These are phyloP conservation scores for Vannuccia rotundouncinata DNA, from an alignment of 2,888 invertebrate genomes.

Conservation along the genomic window DNA sequence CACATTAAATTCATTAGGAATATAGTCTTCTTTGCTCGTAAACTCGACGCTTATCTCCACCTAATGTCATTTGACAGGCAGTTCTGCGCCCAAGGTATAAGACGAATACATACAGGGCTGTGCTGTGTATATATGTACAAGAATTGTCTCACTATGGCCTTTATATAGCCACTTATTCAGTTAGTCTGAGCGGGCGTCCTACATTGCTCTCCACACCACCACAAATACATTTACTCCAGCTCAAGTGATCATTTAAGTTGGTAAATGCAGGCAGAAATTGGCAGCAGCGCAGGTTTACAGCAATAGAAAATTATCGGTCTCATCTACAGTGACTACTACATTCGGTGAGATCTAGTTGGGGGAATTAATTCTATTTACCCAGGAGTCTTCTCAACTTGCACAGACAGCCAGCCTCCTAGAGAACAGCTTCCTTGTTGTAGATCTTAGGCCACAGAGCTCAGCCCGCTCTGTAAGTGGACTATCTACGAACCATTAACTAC, in stretches of 20 bases:
- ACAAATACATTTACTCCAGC: not conserved
- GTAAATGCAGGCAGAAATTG: not conserved
- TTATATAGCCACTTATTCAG: not conserved
- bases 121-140: too few species aligned
- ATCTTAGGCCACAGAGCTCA: not conserved
- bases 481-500: constrained; percentile 12
- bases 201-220: not conserved
- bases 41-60: constrained; percentile 12
- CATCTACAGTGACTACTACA: not conserved
- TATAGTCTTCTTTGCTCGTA: constrained; percentile 8
- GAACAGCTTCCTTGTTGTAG: not conserved
- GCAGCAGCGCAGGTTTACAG: not conserved
- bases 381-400: not conserved
- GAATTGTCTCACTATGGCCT: not conserved
- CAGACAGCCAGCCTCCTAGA: not conserved
- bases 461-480: not conserved
- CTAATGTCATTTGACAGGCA: constrained; percentile 26
- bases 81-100: not conserved
- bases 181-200: not conserved
- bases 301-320: not conserved
- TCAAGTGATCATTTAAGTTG: too few species aligned
- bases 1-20: constrained; percentile 21
- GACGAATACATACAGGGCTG: not conserved
- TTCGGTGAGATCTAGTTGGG: constrained; percentile 16
- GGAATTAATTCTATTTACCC: constrained; percentile 11